phyloP scores from a whole-genome alignment of 2,113 vertebrate genomes.

The Prietella phreatophila region DNA sequence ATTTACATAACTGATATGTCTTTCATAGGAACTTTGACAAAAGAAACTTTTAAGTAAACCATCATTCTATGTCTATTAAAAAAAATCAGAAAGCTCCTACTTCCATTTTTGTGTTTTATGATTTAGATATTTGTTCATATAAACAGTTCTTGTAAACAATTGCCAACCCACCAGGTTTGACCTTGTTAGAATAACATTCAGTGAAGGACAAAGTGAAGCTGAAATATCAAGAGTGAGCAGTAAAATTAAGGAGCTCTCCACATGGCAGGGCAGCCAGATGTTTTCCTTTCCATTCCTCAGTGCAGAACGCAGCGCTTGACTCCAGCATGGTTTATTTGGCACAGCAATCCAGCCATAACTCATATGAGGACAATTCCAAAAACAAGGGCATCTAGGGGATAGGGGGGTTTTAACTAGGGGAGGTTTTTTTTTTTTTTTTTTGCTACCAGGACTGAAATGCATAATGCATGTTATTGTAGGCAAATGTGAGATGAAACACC shows the following conservation, averaged over 20 bases:
- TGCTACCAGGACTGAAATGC: conserved; percentile 54
- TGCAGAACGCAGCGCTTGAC: conserved; percentile 63
- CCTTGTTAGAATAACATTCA: conserved; percentile 30
- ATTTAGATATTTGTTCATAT: background rate
- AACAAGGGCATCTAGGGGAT: conserved; percentile 76
- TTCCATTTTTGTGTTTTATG: background rate
- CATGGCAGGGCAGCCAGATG: conserved; percentile 74
- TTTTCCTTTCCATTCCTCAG: conserved; percentile 67
- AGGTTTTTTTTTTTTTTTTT: no score
- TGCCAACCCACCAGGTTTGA: conserved; percentile 6
- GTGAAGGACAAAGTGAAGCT: conserved; percentile 32
- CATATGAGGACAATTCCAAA: conserved; percentile 71
- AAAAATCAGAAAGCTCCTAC: background rate
- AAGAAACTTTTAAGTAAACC: background rate
- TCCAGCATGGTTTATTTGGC: conserved; percentile 78
- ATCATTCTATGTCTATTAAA: background rate
- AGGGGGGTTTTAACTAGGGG: background rate
- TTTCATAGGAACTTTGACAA: background rate
- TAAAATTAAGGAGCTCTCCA: conserved; percentile 48
- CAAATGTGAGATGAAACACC: conserved; percentile 51
- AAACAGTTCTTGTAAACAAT: background rate
- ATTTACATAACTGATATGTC: background rate
- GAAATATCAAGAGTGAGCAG: conserved; percentile 17
- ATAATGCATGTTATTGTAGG: conserved; percentile 62
- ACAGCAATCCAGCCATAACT: conserved; percentile 75